Evolutionary conservation across 2,888 invertebrate species (phyloP), one percentile per base, ranked within the genome.

Genomic region (Agriopis marginaria): DNA sequence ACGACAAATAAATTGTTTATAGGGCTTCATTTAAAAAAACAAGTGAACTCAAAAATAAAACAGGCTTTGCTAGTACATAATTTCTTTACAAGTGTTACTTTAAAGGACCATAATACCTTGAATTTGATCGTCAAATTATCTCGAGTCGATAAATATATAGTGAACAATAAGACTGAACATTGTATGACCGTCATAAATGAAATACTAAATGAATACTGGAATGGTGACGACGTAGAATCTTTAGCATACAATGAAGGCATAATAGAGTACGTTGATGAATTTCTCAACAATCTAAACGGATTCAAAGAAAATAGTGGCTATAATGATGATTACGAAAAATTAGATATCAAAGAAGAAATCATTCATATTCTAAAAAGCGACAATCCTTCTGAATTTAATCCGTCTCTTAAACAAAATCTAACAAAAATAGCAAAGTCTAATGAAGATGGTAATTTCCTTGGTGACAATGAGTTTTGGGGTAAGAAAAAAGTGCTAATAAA

Each of bases 381-480:
- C 1, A 45, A 58, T 45, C 58, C 58, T 58, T 45, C 58, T 2
- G 9, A 32, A 47, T 32, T 58, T 3, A 45, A 58, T 8, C 45
- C 58, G 17, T 7, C 44, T 8, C n/a, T 12, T 0, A 45, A 62
- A 0, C 11, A 8, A 12, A 58, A 56, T 51, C 42, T 12, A 32
- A 58, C 54, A 9, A 42, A 7, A 17, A 14, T 9, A 44, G 17
- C 12, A 14, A 44, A 42, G 10, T 14, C 8, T n/a, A 59, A 61
- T 4, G 64, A 75, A 9, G 74, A 75, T 39, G 70, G 74, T 62
- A 47, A 6, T 42, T 56, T 79, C 54, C 65, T 80, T 0, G 77
- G 74, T 32, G 82, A 83, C 42, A 80, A 74, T 71, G 88, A 87
- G 51, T 87, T 85, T 78, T 92, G 90, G 90, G 77, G 91, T 91